phyloP scores from a whole-genome alignment of 1,140 invertebrate species.

The Trissolcus basalis region DNA sequence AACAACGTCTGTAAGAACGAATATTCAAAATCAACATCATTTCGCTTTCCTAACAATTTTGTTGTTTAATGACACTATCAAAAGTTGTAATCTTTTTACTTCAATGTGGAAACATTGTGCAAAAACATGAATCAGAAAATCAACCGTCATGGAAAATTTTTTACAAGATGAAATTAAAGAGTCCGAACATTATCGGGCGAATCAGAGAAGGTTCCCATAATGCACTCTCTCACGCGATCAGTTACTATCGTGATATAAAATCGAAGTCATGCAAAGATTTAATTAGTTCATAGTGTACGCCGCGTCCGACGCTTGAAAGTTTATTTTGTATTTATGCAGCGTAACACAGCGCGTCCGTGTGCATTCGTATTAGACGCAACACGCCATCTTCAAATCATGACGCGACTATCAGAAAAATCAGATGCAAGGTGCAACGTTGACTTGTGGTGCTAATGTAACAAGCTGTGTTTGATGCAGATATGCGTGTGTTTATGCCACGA shows the following conservation, averaged over 20 bases:
- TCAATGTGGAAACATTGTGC: too few species aligned
- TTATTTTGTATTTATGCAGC: conserved; percentile 31
- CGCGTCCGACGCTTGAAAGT: conserved; percentile 23
- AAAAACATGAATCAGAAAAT: conserved; percentile 3
- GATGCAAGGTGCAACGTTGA: conserved; percentile 42
- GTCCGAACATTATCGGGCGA: conserved; percentile 22
- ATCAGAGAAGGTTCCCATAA: conserved; percentile 34
- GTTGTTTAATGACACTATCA: too few species aligned
- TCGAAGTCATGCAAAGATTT: conserved; percentile 56
- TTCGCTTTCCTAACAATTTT: too few species aligned
- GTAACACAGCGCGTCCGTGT: conserved; percentile 56
- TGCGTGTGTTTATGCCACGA: conserved; percentile 56
- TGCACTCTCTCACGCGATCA: conserved; percentile 52
- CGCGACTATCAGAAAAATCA: conserved; percentile 56
- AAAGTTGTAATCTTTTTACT: too few species aligned
- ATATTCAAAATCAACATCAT: too few species aligned
- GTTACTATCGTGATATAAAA: conserved; percentile 40
- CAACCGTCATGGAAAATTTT: conserved; percentile 29
- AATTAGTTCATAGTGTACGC: conserved; percentile 53
- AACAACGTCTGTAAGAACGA: too few species aligned
- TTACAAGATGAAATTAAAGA: conserved; percentile 10
- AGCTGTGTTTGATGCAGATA: conserved; percentile 52
- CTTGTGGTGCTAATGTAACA: conserved; percentile 50
- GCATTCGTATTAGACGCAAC: conserved; percentile 48
- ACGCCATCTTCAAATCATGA: conserved; percentile 59